Evolutionary conservation across 2,888 invertebrate species (phyloP).

Genomic region (Pyrrhopygopsis socrates): DNA sequence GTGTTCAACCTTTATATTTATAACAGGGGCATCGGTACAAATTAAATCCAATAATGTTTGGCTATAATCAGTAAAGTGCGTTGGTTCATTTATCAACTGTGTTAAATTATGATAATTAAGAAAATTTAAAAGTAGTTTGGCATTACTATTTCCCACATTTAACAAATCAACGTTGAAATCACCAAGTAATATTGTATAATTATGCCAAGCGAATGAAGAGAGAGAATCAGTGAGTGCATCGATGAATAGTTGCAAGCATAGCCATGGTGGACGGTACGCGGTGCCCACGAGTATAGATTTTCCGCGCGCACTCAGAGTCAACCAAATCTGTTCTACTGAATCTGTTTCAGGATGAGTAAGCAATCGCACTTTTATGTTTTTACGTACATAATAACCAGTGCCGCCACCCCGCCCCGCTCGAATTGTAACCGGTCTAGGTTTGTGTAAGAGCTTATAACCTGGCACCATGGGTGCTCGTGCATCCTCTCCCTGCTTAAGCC

Average conservation of each 20-base stretch:
- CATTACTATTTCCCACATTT: too few species aligned
- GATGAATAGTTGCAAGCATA: too few species aligned
- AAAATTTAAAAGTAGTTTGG: background rate
- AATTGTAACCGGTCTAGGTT: constrained; percentile 15
- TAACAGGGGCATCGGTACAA: background rate
- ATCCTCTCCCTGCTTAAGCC: constrained; percentile 46
- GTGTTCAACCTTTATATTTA: background rate
- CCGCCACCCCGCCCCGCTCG: constrained; percentile 39
- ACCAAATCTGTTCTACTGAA: constrained; percentile 42
- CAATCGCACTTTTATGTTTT: background rate
- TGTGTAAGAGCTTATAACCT: constrained; percentile 34
- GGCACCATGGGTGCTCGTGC: constrained; percentile 39
- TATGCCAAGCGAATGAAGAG: constrained; percentile 36
- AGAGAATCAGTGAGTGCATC: constrained; percentile 65
- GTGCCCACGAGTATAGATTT: too few species aligned
- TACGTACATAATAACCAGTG: constrained; percentile 35
- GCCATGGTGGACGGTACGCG: too few species aligned
- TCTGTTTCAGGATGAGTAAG: background rate
- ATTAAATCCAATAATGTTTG: background rate
- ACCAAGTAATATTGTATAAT: constrained; percentile 52
- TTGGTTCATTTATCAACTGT: background rate
- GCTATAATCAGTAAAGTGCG: background rate
- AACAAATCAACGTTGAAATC: constrained; percentile 59
- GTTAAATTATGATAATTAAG: background rate
- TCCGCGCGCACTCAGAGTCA: background rate